Conservation (phyloP, 1,140 invertebrate species). For the Paraescarpia echinospica region DNA sequence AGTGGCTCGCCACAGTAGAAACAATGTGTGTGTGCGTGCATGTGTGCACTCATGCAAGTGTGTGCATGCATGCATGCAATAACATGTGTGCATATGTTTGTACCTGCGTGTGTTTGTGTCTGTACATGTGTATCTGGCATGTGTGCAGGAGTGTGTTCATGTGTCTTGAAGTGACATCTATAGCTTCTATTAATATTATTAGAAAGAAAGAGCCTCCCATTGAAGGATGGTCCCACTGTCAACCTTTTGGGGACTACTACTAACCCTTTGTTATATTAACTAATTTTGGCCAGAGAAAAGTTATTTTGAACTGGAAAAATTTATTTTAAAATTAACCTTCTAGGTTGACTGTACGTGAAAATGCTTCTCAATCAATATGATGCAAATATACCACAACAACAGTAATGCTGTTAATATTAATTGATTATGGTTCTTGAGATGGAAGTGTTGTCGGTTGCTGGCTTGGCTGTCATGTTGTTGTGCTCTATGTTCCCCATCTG, state of each 20-base stretch:
- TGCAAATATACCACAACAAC: neutral
- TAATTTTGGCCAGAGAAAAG: neutral
- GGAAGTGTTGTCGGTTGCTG: neutral
- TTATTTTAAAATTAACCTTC: neutral
- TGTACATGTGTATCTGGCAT: too few relatives aligned
- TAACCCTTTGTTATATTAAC: neutral
- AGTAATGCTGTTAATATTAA: neutral
- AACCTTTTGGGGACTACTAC: too few relatives aligned
- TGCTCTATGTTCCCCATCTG: neutral
- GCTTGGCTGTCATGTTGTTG: neutral
- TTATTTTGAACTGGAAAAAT: neutral
- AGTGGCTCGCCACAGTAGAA: constrained; percentile 20
- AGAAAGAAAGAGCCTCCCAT: too few relatives aligned
- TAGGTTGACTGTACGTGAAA: neutral
- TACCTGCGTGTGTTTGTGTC: too few relatives aligned
- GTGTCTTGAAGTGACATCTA: too few relatives aligned
- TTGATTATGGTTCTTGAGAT: neutral
- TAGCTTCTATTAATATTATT: too few relatives aligned
- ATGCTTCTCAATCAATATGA: neutral
- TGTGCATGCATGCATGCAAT: neutral
- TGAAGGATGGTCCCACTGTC: too few relatives aligned
- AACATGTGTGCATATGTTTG: neutral
- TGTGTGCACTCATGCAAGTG: neutral
- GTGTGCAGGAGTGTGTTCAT: too few relatives aligned
- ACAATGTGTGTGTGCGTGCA: neutral